Evolutionary conservation across 92 coral and sea anemone genomes (phyloP).

Genomic region (Palythoa grandiflora): DNA sequence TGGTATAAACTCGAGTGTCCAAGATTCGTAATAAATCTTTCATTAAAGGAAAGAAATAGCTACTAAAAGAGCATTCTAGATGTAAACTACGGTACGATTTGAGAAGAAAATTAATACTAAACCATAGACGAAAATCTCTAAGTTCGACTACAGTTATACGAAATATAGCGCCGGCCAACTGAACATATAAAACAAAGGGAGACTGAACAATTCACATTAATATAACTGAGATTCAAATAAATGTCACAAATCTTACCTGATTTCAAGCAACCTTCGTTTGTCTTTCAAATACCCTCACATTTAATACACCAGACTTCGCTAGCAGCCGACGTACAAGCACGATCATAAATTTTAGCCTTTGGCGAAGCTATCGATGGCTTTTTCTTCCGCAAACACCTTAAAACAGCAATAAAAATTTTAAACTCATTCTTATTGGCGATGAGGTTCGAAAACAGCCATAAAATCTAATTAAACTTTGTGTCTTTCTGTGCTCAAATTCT

Average conservation of each 20-base stretch:
- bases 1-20: neutral
- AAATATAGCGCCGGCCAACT: neutral
- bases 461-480: neutral
- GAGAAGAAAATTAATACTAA: too few relatives aligned
- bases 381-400: neutral
- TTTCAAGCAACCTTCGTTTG: neutral
- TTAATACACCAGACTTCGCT: neutral
- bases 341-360: neutral
- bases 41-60: neutral
- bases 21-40: too few relatives aligned
- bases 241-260: slow-evolving; percentile 20
- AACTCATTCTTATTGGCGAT: neutral
- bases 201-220: neutral
- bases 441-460: neutral
- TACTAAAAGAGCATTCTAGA: neutral
- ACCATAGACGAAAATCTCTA: neutral
- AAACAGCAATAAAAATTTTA: neutral
- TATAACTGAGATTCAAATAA: neutral
- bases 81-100: neutral
- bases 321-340: neutral
- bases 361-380: neutral
- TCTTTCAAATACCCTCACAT: neutral
- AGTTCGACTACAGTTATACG: neutral
- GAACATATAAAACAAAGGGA: neutral
- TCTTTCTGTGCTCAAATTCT: neutral